Evolutionary conservation across 2,113 vertebrate genomes (phyloP).

Genomic region (Lepus americanus): DNA sequence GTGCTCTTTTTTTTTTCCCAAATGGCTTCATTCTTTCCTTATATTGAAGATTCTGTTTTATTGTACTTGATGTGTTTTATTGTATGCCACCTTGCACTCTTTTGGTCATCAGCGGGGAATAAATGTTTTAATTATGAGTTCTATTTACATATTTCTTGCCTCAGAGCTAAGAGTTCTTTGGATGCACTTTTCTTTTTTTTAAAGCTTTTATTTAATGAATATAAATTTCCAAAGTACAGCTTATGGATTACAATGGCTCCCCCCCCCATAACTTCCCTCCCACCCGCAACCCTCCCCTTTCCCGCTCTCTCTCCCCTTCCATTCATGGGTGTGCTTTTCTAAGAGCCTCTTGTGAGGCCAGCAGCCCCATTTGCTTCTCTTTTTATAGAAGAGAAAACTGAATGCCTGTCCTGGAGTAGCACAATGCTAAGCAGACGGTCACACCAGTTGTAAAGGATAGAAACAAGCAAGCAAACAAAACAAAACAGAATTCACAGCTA

Average conservation of each 20-base stretch:
- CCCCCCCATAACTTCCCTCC: too few relatives aligned
- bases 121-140: not conserved
- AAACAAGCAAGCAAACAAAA: slow-evolving; percentile 24
- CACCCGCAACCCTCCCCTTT: too few relatives aligned
- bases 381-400: not conserved
- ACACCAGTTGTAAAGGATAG: not conserved
- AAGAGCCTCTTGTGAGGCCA: not conserved
- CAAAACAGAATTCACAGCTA: not conserved
- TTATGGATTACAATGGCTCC: too few relatives aligned
- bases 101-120: not conserved
- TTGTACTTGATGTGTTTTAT: not conserved
- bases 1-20: not conserved
- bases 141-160: not conserved
- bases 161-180: not conserved
- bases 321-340: not conserved
- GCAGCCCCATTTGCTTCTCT: not conserved
- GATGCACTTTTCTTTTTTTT: not conserved
- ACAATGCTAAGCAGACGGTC: not conserved
- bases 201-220: too few relatives aligned
- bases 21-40: not conserved
- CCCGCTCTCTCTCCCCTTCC: too few relatives aligned
- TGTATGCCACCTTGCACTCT: not conserved
- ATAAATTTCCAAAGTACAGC: too few relatives aligned
- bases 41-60: not conserved
- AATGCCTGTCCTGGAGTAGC: not conserved